A percentile compares a stretch with the other conserved stretches of the same genome.
Evolutionary conservation across 2,888 invertebrate species (phyloP).

Genomic region (Heliconius erato): DNA sequence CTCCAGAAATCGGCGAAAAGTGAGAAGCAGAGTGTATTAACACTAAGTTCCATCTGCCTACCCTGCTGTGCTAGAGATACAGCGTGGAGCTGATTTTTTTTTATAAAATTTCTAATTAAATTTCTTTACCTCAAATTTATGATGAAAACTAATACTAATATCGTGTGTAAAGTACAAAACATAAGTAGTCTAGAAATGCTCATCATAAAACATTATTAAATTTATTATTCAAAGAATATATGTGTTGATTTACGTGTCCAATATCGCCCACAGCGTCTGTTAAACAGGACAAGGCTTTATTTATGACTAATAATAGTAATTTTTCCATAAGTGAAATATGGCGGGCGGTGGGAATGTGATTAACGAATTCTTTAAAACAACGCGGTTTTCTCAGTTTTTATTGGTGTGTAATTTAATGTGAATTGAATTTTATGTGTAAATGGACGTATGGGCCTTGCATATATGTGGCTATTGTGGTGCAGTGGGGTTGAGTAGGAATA

Average conservation of each 20-base stretch:
- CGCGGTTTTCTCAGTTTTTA: not conserved
- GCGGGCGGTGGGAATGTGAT: constrained; percentile 55
- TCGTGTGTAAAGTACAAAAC: not conserved
- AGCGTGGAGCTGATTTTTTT: no score
- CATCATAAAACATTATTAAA: constrained; percentile 10
- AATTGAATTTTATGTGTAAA: not conserved
- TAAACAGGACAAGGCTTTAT: constrained; percentile 46
- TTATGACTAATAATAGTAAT: constrained; percentile 63
- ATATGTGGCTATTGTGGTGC: no score
- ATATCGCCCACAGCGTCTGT: constrained; percentile 37
- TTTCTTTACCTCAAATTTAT: no score
- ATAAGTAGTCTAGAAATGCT: not conserved
- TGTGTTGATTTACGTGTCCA: constrained; percentile 39
- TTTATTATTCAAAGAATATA: constrained; percentile 30
- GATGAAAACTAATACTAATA: not conserved
- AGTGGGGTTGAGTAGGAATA: not conserved
- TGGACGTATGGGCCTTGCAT: no score
- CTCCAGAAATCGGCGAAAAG: no score
- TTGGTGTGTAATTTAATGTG: constrained; percentile 4
- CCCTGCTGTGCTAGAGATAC: no score
- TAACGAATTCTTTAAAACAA: constrained; percentile 58
- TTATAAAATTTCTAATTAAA: no score
- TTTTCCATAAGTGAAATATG: constrained; percentile 62
- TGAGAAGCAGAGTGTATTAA: no score
- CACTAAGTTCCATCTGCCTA: no score